Evolutionary conservation across 2,113 vertebrate species (phyloP).

Genomic region (Amphiprion ocellaris): DNA sequence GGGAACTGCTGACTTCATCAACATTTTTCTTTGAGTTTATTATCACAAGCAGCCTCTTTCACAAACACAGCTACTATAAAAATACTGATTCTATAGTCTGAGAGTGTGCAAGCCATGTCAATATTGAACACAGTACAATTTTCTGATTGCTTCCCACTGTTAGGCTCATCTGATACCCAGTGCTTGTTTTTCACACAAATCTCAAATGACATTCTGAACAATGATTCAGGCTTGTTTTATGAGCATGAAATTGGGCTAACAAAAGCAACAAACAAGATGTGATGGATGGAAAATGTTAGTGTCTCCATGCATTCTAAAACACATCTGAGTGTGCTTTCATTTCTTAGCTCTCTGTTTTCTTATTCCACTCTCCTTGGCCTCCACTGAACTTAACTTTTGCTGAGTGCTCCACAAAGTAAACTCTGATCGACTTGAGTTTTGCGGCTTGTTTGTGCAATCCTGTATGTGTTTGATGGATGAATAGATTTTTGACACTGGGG

Average conservation of each 20-base stretch:
- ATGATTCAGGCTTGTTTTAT: too few species aligned
- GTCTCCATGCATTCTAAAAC: background rate
- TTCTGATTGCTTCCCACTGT: background rate
- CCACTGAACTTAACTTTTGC: conserved; percentile 30
- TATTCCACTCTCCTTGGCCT: background rate
- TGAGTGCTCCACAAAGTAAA: conserved; percentile 36
- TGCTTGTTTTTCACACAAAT: too few species aligned
- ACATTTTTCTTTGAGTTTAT: conserved; percentile 15
- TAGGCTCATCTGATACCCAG: background rate
- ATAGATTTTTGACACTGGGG: background rate
- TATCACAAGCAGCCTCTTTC: background rate
- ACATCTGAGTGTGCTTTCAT: background rate
- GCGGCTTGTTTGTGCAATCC: conserved; percentile 19
- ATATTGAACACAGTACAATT: background rate
- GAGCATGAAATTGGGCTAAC: too few species aligned
- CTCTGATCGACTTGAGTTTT: conserved; percentile 6
- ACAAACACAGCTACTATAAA: background rate
- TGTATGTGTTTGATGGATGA: conserved; percentile 29
- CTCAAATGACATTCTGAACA: too few species aligned
- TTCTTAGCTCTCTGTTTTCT: background rate
- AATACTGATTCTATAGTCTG: background rate
- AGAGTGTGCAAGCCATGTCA: background rate
- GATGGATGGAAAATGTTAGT: too few species aligned
- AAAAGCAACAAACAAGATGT: too few species aligned
- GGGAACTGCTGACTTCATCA: background rate